Percentiles rank a stretch among this genome's conserved stretches.
Evolutionary conservation across 2,113 vertebrate species (phyloP).

Genomic region (Pterocles gutturalis): DNA sequence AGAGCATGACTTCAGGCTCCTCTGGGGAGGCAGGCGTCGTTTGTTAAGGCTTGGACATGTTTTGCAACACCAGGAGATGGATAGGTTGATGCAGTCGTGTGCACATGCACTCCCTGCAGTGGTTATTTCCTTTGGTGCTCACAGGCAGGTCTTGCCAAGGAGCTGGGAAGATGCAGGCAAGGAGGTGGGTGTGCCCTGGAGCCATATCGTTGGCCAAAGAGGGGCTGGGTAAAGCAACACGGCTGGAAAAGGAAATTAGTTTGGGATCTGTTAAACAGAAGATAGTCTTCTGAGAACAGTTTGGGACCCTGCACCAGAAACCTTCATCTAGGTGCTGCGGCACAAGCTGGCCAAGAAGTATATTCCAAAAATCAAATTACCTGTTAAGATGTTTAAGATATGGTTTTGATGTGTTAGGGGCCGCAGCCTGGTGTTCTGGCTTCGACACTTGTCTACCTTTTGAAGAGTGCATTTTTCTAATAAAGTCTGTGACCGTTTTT

Average conservation of each 20-base stretch:
- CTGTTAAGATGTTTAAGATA: background rate
- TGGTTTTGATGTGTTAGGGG: rapidly evolving
- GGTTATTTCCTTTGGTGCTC: background rate
- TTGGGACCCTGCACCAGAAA: background rate
- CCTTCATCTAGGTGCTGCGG: background rate
- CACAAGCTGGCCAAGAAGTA: background rate
- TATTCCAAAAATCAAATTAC: background rate
- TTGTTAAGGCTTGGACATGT: background rate
- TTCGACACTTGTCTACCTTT: rapidly evolving
- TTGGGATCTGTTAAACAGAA: background rate
- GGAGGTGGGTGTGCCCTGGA: background rate
- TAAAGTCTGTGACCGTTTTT: rapidly evolving
- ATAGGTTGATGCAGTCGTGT: background rate
- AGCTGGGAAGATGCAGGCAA: rapidly evolving
- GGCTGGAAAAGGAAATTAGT: background rate
- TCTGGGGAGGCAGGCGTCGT: background rate
- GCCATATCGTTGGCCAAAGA: background rate
- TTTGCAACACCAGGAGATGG: background rate
- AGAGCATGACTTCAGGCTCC: background rate
- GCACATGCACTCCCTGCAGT: rapidly evolving
- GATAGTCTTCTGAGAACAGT: background rate
- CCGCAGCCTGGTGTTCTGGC: rapidly evolving
- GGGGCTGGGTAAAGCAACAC: rapidly evolving
- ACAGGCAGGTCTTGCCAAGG: background rate
- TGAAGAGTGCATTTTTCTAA: background rate